Conservation (phyloP, 1,140 invertebrate genomes). For the Apis dorsata region DNA sequence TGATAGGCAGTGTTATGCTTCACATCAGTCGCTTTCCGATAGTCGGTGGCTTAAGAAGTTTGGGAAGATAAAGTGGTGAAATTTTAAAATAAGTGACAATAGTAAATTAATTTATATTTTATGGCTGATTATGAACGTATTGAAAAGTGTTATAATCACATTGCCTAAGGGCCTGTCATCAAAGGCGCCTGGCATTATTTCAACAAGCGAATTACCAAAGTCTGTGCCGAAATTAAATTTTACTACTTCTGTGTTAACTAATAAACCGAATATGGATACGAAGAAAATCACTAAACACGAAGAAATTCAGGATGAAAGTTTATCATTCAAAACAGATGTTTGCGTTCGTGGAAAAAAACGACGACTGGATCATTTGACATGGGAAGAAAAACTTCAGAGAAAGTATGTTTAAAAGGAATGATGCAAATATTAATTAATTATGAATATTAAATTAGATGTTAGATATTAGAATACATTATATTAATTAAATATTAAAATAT, state of each 20-base stretch:
- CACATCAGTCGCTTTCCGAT: background rate
- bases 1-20: conserved; percentile 3
- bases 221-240: conserved; percentile 68
- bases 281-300: conserved; percentile 58
- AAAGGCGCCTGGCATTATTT: conserved; percentile 56
- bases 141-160: conserved; percentile 76
- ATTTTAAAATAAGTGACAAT: background rate
- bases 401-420: conserved; percentile 83
- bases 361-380: conserved; percentile 87
- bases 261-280: conserved; percentile 68
- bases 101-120: background rate
- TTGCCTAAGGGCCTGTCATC: conserved; percentile 72
- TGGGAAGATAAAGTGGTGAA: background rate
- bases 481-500: background rate
- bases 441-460: too few species aligned
- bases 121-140: conserved; percentile 74
- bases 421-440: background rate
- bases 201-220: conserved; percentile 44
- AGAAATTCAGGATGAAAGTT: conserved; percentile 31
- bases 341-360: conserved; percentile 83
- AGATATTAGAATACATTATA: conserved; percentile 74
- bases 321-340: conserved; percentile 60
- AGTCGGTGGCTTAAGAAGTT: background rate
- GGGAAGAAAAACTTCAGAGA: conserved; percentile 91
- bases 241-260: conserved; percentile 66